These are phyloP conservation scores for Dreissena polymorpha DNA, from an alignment of 1,140 invertebrate species.

Conservation along the genomic window DNA sequence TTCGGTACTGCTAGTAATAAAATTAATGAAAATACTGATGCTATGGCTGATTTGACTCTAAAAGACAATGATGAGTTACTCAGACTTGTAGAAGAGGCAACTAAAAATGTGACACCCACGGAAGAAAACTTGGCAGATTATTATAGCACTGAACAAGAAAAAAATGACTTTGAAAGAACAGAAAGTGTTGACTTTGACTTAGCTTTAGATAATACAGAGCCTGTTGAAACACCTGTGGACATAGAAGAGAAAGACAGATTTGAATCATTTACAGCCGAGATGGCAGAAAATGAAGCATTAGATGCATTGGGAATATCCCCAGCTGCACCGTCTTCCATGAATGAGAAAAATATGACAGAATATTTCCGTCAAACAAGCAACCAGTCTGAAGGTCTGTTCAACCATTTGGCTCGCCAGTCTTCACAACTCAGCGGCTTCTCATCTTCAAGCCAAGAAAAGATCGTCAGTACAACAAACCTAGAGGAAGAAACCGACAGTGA, in stretches of 20 bases:
- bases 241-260: conserved; percentile 72
- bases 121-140: conserved; percentile 4
- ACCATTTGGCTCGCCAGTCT: conserved; percentile 18
- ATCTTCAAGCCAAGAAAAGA: conserved; percentile 11
- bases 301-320: conserved; percentile 61
- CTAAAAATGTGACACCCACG: neutral
- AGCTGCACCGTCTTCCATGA: conserved; percentile 41
- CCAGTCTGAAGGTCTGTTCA: neutral
- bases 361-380: conserved; percentile 49
- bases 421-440: conserved; percentile 38
- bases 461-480: neutral
- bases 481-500: conserved; percentile 26
- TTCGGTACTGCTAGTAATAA: neutral
- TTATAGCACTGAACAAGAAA: neutral
- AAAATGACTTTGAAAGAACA: conserved; percentile 25
- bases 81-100: neutral
- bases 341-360: conserved; percentile 36
- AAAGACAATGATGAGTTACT: conserved; percentile 6
- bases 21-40: neutral
- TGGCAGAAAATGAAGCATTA: conserved; percentile 54
- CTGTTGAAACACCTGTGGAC: conserved; percentile 43
- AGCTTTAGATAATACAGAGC: conserved; percentile 27
- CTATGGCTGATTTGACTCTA: conserved; percentile 10
- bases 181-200: conserved; percentile 48
- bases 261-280: conserved; percentile 74